Evolutionary conservation across 2,888 invertebrate species (phyloP).

Genomic region (Ethmia dodecea): DNA sequence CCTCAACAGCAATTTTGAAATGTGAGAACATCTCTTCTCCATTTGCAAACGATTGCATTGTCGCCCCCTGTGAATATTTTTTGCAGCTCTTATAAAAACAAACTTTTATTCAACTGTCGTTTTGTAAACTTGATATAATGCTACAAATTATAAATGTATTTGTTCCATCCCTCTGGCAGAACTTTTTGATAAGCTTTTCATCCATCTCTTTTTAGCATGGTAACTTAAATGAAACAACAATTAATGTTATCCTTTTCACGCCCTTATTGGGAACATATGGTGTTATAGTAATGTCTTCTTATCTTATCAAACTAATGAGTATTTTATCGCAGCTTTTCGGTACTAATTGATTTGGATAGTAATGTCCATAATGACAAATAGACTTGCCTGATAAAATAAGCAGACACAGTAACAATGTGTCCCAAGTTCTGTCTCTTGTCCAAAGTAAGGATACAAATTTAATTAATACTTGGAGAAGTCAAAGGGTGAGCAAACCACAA

Average conservation of each 20-base stretch:
- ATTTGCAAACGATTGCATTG: constrained; percentile 42
- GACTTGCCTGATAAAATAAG: constrained; percentile 9
- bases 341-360: constrained; percentile 39
- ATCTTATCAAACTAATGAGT: constrained; percentile 40
- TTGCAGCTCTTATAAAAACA: constrained; percentile 45
- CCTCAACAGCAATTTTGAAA: too few species aligned
- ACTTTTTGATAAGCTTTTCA: too few species aligned
- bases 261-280: constrained; percentile 36
- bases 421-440: too few species aligned
- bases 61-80: too few species aligned
- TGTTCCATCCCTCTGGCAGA: too few species aligned
- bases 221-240: too few species aligned
- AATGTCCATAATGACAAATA: constrained; percentile 27
- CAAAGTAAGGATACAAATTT: too few species aligned
- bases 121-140: constrained; percentile 32
- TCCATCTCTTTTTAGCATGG: too few species aligned
- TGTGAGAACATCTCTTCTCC: too few species aligned
- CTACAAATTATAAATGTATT: too few species aligned
- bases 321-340: constrained; percentile 30
- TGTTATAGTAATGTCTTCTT: constrained; percentile 23
- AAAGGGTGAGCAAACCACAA: too few species aligned
- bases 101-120: constrained; percentile 42
- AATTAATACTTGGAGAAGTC: too few species aligned
- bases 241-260: constrained; percentile 18
- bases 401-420: constrained; percentile 2